Base-by-base conservation (phyloP, 1,140 invertebrate species). In the Tachypleus tridentatus region DNA sequence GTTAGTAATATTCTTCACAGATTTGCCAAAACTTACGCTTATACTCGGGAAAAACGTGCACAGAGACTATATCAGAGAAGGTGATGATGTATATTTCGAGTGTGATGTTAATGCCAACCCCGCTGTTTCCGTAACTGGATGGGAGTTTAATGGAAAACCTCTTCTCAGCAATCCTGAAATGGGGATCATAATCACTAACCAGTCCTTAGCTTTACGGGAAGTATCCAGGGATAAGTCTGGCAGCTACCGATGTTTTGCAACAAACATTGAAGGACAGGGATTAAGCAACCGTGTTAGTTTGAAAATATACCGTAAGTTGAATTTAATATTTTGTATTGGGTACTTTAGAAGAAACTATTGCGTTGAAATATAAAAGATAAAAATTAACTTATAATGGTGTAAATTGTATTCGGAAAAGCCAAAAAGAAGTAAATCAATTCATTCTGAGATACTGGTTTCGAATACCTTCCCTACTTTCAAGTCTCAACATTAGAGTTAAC, bases 81-180 rank as follows among this genome's bases (percentile, higher is more conserved):
- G 87, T 52, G 87, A 91, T 73, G 89, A 93, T 77, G 89, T 92
- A 62, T 93, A 92, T 75, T 92, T 93, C 74, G 88, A 89, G 77
- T 93, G 91, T 77, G 85, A 87, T 75, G 86, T 93, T 65, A 83
- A 85, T 74, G 86, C 89, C 64, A 93, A 93, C 81, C 89, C 90
- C 5, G 79, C 80, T 58, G 86, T 88, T 71, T 90, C 91, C 76
- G 91, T 91, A 84, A 86, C 92, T 69, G 80, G 88, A 54, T 93
- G 90, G 90, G 58, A 62, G 52, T 69, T 64, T 60, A 60, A 70
- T 47, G 63, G 62, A 3, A 48, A 53, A 52, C 59, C 62, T 50
- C 62, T 69, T 49, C 62, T 62, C 58, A 57, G 60, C 10, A 66
- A 69, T 56, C 78, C 82, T 51, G 83, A 83, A 3, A 83, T 83